Conservation (phyloP, 2,113 vertebrate genomes). For the Archocentrus centrarchus region DNA sequence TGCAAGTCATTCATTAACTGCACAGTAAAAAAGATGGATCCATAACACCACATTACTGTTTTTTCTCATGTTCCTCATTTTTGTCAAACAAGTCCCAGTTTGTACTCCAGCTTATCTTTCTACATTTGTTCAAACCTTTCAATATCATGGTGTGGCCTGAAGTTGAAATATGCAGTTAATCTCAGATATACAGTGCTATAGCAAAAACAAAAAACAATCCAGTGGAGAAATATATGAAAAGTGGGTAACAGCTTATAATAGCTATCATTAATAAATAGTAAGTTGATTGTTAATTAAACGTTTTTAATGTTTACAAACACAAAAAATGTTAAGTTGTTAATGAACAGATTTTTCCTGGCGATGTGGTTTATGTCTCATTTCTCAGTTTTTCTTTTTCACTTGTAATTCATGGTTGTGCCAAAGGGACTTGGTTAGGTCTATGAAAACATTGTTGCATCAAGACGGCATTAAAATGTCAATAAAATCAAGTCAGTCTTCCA, state of each 20-base stretch:
- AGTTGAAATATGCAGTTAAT: neutral
- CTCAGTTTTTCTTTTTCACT: neutral
- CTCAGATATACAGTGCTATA: neutral
- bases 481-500: too few species aligned
- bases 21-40: slow-evolving; percentile 52
- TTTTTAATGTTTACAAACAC: neutral
- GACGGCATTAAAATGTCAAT: too few species aligned
- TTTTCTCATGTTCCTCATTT: slow-evolving; percentile 24
- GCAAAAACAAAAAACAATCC: neutral
- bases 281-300: neutral
- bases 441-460: neutral
- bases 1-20: slow-evolving; percentile 66
- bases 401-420: neutral
- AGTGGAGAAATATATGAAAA: neutral
- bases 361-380: neutral
- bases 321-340: neutral
- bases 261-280: neutral
- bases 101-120: neutral
- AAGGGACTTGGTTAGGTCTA: neutral
- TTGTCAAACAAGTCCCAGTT: slow-evolving; percentile 14
- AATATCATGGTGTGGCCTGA: neutral
- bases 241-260: neutral
- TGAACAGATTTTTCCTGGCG: neutral
- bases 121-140: neutral
- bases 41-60: slow-evolving; percentile 17